A percentile compares a stretch with the other conserved stretches of the same genome.
These are phyloP conservation scores for Poeciliopsis presidionis DNA, from an alignment of 2,797 vertebrate species.

Conservation along the genomic window DNA sequence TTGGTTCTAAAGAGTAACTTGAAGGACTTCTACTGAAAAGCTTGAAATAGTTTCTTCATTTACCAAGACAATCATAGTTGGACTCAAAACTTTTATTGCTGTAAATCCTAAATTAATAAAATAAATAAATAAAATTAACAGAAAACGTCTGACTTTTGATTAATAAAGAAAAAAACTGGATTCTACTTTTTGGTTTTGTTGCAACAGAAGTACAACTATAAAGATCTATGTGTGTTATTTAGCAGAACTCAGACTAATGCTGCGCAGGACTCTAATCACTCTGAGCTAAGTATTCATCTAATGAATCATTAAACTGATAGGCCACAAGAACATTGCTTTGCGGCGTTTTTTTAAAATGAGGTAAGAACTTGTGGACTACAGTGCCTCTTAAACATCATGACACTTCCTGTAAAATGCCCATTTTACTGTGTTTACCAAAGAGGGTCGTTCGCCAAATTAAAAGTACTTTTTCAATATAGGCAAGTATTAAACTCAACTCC, in stretches of 20 bases:
- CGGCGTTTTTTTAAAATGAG: constrained; percentile 35
- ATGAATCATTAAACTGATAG: constrained; percentile 59
- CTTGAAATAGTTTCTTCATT: background rate
- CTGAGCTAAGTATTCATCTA: constrained; percentile 53
- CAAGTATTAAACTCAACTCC: background rate
- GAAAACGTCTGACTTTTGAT: background rate
- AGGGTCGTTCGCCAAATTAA: background rate
- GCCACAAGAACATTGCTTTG: constrained; percentile 24
- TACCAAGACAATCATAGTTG: background rate
- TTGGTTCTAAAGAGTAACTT: constrained; percentile 2
- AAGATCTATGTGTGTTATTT: background rate
- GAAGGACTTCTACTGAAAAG: background rate
- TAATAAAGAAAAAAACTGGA: too few species aligned
- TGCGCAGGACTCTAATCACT: constrained; percentile 43
- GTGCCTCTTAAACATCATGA: background rate
- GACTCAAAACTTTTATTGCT: background rate
- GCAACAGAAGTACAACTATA: background rate
- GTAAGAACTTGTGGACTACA: constrained; percentile 22
- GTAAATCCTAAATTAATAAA: background rate
- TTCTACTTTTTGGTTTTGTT: background rate
- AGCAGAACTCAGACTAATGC: constrained; percentile 23
- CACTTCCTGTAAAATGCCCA: background rate
- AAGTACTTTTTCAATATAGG: background rate
- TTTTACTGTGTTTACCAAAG: background rate
- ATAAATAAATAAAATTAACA: too few species aligned